phyloP scores from a whole-genome alignment of 1,140 invertebrate genomes.

The Diabrotica undecimpunctata region DNA sequence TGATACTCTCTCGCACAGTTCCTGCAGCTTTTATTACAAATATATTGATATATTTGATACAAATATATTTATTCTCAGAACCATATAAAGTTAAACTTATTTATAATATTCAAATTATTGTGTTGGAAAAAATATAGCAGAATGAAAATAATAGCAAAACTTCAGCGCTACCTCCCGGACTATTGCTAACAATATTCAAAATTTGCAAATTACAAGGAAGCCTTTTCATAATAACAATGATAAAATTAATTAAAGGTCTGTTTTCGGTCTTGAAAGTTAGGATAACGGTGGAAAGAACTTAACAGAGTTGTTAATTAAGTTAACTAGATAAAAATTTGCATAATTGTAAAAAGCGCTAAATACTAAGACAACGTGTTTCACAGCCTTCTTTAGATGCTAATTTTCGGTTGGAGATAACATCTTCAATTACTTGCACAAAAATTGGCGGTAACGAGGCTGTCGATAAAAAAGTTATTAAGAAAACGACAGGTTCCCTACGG shows the following conservation, averaged over 20 bases:
- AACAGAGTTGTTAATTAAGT: slow-evolving; percentile 29
- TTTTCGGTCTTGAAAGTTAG: slow-evolving; percentile 19
- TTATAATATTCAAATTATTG: too few species aligned
- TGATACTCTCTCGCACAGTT: too few species aligned
- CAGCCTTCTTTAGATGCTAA: slow-evolving; percentile 28
- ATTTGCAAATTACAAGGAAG: slow-evolving; percentile 19
- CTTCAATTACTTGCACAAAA: slow-evolving; percentile 22
- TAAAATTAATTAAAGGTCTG: slow-evolving; percentile 28
- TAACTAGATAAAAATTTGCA: slow-evolving; percentile 30
- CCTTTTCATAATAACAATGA: slow-evolving; percentile 25
- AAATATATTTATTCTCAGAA: too few species aligned
- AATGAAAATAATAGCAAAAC: background rate
- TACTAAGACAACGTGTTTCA: slow-evolving; percentile 24
- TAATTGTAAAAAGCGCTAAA: slow-evolving; percentile 30
- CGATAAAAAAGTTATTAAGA: background rate
- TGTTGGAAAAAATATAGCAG: background rate
- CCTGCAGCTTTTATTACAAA: too few species aligned
- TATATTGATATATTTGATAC: too few species aligned
- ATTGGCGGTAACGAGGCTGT: background rate
- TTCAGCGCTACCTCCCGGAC: background rate
- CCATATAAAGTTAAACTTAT: too few species aligned
- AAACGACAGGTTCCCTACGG: too few species aligned
- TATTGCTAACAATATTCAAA: slow-evolving; percentile 21
- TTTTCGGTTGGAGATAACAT: slow-evolving; percentile 20
- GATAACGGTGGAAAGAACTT: slow-evolving; percentile 14